Evolutionary conservation across 1,140 invertebrate species (phyloP), one percentile per base, ranked within the genome.

Genomic region (Pristionchus pacificus): DNA sequence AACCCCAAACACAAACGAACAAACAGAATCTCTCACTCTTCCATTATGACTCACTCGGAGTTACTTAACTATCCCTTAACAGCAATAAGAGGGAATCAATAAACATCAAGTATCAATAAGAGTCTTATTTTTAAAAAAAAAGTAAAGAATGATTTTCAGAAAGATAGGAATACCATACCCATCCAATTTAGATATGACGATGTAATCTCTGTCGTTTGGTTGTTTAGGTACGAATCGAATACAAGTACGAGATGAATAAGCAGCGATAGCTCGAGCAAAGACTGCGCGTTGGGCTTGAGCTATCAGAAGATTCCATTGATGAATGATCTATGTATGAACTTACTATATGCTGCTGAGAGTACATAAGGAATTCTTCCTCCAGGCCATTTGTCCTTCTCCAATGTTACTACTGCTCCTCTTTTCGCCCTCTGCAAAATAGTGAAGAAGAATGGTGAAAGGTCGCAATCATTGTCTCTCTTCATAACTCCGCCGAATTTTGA

Each of bases 141-240:
- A n/a, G n/a, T n/a, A n/a, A n/a, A n/a, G n/a, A n/a, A n/a, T n/a
- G n/a, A n/a, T n/a, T n/a, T 3, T 0, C 13, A 61, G 25, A 14
- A 30, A 30, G 29, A 30, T 27, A 1, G 2, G 6, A 60, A 68
- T 10, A 29, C 66, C 75, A 68, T 71, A 81, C 79, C 81, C 82
- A 68, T 83, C 81, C 25, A 83, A 49, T 58, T 83, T 83, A 24
- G 77, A 74, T 55, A 83, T 83, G 10, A 83, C 76, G 33, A 83
- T 68, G 69, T 83, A 83, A 70, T 83, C 81, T 55, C 73, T 70
- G 64, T 83, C 81, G 19, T 32, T 60, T 13, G 74, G 62, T 49
- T 72, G 63, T 70, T 83, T 84, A 6, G 81, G 81, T n/a, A 83
- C 82, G 70, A 83, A 83, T 62, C 81, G 65, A 49, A 83, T 83